Percentiles rank a stretch among this genome's conserved stretches.
These are phyloP conservation scores for Australoheros facetus DNA, from an alignment of 2,797 vertebrate species.

Conservation along the genomic window DNA sequence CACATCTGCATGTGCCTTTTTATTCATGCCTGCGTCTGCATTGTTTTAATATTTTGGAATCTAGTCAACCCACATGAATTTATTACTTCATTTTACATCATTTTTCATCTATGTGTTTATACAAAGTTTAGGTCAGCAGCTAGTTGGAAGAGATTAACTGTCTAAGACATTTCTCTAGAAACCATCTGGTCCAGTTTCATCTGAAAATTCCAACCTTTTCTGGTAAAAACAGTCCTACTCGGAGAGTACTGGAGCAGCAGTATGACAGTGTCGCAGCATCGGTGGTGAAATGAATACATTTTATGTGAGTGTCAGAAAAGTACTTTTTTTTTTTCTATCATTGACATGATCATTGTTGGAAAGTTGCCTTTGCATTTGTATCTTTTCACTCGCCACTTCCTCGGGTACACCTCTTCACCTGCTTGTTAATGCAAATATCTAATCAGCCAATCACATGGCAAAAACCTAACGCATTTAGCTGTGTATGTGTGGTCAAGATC, in stretches of 20 bases:
- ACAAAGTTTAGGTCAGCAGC: not conserved
- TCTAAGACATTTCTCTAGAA: conserved; percentile 17
- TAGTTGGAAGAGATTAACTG: conserved; percentile 14
- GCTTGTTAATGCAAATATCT: not conserved
- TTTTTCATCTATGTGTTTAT: not conserved
- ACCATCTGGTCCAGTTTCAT: conserved; percentile 16
- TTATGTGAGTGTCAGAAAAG: not conserved
- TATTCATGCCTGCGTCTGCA: not conserved
- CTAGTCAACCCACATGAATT: not conserved
- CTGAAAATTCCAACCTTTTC: not conserved
- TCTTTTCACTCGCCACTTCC: too few relatives aligned
- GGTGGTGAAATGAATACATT: not conserved
- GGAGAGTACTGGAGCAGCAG: not conserved
- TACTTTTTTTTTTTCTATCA: not conserved
- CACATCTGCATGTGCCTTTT: conserved; percentile 4
- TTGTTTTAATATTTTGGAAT: conserved; percentile 18
- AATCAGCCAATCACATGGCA: not conserved
- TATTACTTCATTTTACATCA: not conserved
- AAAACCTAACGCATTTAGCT: too few relatives aligned
- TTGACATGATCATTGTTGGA: not conserved
- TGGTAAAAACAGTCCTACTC: not conserved
- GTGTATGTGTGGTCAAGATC: not conserved
- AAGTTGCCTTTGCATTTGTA: not conserved
- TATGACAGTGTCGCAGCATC: not conserved
- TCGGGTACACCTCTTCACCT: not conserved